Conservation (phyloP, 2,888 invertebrate genomes). For the Nomada lathburiana region DNA sequence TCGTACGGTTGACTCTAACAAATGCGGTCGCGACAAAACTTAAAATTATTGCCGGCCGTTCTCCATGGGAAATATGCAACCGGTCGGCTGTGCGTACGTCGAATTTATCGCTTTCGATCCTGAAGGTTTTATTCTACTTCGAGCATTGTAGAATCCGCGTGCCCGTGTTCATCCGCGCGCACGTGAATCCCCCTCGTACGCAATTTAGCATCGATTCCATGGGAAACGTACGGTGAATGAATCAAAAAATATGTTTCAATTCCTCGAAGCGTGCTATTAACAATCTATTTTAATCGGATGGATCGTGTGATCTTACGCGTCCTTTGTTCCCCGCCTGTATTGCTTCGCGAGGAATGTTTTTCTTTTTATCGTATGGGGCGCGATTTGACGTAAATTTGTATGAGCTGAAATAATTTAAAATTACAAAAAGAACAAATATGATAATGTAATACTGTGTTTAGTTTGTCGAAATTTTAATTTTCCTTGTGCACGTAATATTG, state of each 20-base stretch:
- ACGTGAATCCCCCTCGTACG: conserved; percentile 6
- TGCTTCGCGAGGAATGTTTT: neutral
- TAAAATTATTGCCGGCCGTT: conserved; percentile 54
- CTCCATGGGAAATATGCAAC: conserved; percentile 39
- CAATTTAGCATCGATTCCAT: conserved; percentile 31
- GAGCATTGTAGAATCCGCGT: neutral
- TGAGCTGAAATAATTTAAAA: too few relatives aligned
- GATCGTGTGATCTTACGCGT: neutral
- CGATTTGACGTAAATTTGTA: neutral
- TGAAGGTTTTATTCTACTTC: conserved; percentile 41
- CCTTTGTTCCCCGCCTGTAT: neutral
- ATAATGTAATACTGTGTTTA: too few relatives aligned
- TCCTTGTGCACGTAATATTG: too few relatives aligned
- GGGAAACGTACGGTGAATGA: neutral
- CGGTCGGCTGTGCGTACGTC: neutral
- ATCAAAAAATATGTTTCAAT: conserved; percentile 21
- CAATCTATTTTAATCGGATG: neutral
- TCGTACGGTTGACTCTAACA: conserved; percentile 50
- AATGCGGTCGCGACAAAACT: conserved; percentile 56
- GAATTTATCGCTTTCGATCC: conserved; percentile 46
- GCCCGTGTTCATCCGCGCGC: neutral
- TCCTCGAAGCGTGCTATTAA: neutral
- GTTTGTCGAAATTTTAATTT: too few relatives aligned
- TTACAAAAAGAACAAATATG: too few relatives aligned
- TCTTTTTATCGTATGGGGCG: neutral